These are phyloP conservation scores for Oryzias dopingdopingensis DNA, from an alignment of 2,797 vertebrate genomes.

Conservation along the genomic window DNA sequence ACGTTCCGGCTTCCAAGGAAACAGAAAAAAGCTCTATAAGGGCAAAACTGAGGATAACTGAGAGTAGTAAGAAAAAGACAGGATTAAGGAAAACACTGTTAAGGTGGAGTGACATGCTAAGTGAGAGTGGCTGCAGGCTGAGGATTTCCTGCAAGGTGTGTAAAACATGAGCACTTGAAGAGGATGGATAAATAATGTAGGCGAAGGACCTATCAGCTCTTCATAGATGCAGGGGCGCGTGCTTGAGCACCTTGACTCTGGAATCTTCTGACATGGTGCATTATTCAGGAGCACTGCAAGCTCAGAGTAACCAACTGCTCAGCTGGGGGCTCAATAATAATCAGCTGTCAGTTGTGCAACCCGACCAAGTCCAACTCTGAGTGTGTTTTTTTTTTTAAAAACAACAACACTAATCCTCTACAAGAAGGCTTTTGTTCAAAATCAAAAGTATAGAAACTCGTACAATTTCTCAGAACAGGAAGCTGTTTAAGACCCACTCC, in stretches of 20 bases:
- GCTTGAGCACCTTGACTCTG: slow-evolving; percentile 46
- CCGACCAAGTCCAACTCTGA: slow-evolving; percentile 11
- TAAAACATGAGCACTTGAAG: slow-evolving; percentile 42
- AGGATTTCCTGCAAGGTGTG: slow-evolving; percentile 49
- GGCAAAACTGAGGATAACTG: slow-evolving; percentile 11
- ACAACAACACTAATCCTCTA: not conserved
- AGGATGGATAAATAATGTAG: slow-evolving; percentile 53
- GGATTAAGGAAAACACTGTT: not conserved
- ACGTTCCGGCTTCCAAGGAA: slow-evolving; percentile 9
- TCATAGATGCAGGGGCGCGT: slow-evolving; percentile 36
- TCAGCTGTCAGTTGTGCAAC: slow-evolving; percentile 47
- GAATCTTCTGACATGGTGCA: slow-evolving; percentile 53
- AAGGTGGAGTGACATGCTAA: slow-evolving; percentile 7
- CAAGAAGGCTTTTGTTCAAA: slow-evolving; percentile 27
- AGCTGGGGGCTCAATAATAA: slow-evolving; percentile 52
- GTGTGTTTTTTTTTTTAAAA: too few species aligned
- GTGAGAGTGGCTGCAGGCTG: slow-evolving; percentile 18
- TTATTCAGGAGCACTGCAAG: slow-evolving; percentile 56
- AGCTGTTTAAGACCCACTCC: too few species aligned
- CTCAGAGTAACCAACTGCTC: slow-evolving; percentile 55
- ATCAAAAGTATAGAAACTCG: slow-evolving; percentile 36
- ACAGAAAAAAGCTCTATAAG: slow-evolving; percentile 3
- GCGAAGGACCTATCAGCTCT: slow-evolving; percentile 36
- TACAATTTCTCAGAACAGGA: slow-evolving; percentile 33
- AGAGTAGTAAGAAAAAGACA: slow-evolving; percentile 1